Evolutionary conservation across 2,797 vertebrate species (phyloP), one percentile per base, ranked within the genome.

Genomic region (Schizothorax lantsangensis): DNA sequence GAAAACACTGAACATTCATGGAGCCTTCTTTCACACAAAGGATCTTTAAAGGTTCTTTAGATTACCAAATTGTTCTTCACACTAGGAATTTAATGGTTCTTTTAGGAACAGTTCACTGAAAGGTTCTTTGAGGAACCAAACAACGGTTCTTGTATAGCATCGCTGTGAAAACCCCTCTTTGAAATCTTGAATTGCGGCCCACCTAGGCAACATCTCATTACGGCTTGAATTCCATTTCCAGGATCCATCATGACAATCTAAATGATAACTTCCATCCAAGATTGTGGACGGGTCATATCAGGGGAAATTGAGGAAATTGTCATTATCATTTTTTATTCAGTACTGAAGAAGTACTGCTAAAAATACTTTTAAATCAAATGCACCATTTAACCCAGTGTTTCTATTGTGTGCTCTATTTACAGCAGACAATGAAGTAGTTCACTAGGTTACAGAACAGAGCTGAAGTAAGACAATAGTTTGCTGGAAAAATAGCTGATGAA

Each of bases 301-400:
- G 62, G 6, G 33, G 7, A 38, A 38, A 69, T 21, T 69, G 0
- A 69, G 7, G 33, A 38, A 33, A 49, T 8, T 75, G 15, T 49
- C 3, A 26, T 30, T 49, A 72, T 43, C 0, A 38, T 10, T 49
- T 73, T 47, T 17, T 30, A 45, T 26, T 47, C 23, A 17, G 12
- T 47, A 33, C n/a, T 33, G 17, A 52, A 33, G 33, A 33, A 33
- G n/a, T 9, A 74, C 64, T 33, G 15, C 30, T n/a, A n/a, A n/a
- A n/a, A n/a, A 11, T 33, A 30, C 0, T 47, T 49, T 10, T 10
- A 33, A 75, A 74, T 30, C 7, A 49, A 74, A 74, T 30, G 72
- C 45, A 49, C 15, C n/a, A 75, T 77, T 54, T 54, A 77, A 77
- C 30, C 10, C 49, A 23, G 9, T 49, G 72, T 75, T 49, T 74